These are phyloP conservation scores for Halcyon senegalensis DNA, from an alignment of 2,113 vertebrate genomes.

Conservation along the genomic window DNA sequence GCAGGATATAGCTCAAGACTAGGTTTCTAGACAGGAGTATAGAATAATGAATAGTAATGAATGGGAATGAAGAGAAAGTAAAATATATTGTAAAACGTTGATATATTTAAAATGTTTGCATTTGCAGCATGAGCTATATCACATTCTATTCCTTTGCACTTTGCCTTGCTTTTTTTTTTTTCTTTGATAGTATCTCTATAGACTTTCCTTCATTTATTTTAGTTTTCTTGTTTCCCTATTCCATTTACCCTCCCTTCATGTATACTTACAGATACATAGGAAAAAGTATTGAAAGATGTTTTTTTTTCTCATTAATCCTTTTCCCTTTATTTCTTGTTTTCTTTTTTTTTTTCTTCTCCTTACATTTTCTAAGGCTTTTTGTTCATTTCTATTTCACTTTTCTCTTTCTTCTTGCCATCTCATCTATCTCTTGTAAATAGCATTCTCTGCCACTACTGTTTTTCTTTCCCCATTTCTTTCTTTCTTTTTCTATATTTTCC, in stretches of 20 bases:
- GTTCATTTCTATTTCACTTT: neutral
- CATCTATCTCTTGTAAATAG: neutral
- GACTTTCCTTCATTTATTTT: neutral
- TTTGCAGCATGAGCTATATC: neutral
- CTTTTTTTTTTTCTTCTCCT: neutral
- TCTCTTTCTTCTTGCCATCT: neutral
- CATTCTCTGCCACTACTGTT: neutral
- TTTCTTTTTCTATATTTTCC: neutral
- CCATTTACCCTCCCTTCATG: neutral
- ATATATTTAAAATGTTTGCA: neutral
- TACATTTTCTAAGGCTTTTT: neutral
- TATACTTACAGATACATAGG: neutral
- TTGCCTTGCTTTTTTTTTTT: neutral
- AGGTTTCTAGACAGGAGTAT: neutral
- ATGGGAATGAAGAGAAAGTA: neutral
- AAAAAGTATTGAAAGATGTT: neutral
- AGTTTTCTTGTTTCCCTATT: neutral
- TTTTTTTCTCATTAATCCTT: neutral
- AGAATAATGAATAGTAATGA: neutral
- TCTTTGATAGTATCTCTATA: neutral
- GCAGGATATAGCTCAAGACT: neutral
- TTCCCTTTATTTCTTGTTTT: neutral
- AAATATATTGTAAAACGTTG: neutral
- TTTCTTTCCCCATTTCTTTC: neutral
- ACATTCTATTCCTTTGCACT: neutral